A percentile compares a stretch with the other conserved stretches of the same genome.
phyloP scores from a whole-genome alignment of 2,113 vertebrate species.

The Pteronura brasiliensis region DNA sequence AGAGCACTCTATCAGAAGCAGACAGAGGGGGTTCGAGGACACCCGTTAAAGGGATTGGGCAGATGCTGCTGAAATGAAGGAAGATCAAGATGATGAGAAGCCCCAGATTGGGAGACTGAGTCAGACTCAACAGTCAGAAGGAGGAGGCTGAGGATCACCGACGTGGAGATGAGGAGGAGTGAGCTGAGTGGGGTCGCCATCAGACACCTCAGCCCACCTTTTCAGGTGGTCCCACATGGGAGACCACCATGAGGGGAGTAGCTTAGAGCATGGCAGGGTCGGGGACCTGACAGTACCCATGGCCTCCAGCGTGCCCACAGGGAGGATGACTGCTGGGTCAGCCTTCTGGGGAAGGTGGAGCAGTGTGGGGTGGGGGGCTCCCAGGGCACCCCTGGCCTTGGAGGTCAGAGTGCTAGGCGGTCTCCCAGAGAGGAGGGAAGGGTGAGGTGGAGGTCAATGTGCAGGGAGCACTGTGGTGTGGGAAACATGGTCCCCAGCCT shows the following conservation, averaged over 20 bases:
- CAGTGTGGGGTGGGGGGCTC: background rate
- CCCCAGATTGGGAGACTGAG: background rate
- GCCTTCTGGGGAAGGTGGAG: background rate
- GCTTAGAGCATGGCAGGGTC: background rate
- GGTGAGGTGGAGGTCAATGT: background rate
- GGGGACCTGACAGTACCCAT: background rate
- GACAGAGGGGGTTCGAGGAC: background rate
- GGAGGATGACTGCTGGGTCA: background rate
- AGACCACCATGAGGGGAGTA: background rate
- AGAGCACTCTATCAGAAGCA: background rate
- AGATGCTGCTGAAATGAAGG: background rate
- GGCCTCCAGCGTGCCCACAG: fast-evolving
- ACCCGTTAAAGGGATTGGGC: background rate
- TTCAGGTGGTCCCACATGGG: background rate
- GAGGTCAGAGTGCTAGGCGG: background rate
- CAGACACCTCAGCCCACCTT: background rate
- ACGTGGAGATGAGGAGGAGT: background rate
- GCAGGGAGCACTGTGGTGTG: background rate
- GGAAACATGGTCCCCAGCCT: background rate
- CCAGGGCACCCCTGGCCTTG: background rate
- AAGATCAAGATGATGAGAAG: background rate
- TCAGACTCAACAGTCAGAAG: background rate
- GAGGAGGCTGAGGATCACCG: no score
- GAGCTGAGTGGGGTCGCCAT: background rate
- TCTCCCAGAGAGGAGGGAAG: background rate